Evolutionary conservation across 53 echinoderm and acorn worm species (phyloP), one percentile per base, ranked within the genome.

Genomic region (Crossaster papposus): DNA sequence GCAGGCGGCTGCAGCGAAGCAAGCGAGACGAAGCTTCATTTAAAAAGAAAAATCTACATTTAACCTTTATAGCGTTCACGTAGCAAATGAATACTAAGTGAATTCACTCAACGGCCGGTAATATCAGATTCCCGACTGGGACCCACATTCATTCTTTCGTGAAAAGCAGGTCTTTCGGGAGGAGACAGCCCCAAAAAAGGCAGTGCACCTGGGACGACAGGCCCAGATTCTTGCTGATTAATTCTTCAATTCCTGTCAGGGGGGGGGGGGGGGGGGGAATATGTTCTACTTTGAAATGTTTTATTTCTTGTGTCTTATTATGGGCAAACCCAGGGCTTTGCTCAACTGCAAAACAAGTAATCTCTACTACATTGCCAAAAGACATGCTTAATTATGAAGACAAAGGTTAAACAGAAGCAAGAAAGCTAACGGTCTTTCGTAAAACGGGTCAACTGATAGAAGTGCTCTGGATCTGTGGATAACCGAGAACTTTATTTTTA

Each of bases 241-340:
- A 87, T 87, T 87, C 64, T 62, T 50, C 34, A 34, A 87, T 87
- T 87, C 87, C 87, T 87, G 51, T 36, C 77, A 36, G n/a, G n/a
- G n/a, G n/a, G n/a, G n/a, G n/a, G n/a, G n/a, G n/a, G n/a, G n/a
- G n/a, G n/a, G n/a, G n/a, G n/a, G n/a, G n/a, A n/a, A n/a, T n/a
- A n/a, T n/a, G 4, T 20, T 3, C 54, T 76, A 75, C 2, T 74
- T 9, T 51, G 51, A 68, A 70, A 83, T 83, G 83, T 58, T 77
- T 76, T 58, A 87, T 87, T 87, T 87, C 77, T 87, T 58, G 87
- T 87, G 87, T 63, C 77, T 62, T 54, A 72, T 58, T 17, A 30
- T 11, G 72, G 50, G 30, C 72, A 72, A n/a, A 72, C 72, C 29
- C 18, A 15, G 71, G 73, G 72, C 85, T 30, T 34, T 65, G 30